Conservation (phyloP, 2,888 invertebrate genomes). For the Andricus curvator region DNA sequence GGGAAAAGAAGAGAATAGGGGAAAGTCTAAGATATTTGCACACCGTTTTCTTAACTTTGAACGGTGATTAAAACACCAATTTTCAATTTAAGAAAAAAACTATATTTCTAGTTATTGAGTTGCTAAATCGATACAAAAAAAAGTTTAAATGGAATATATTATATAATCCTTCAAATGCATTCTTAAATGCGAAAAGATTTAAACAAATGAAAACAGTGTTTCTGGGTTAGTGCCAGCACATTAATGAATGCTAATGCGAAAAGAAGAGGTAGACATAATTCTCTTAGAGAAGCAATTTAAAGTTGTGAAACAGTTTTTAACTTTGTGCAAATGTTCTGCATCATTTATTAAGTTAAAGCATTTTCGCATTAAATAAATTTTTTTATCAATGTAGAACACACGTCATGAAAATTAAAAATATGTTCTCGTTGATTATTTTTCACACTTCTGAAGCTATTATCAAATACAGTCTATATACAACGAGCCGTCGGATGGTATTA, state of each 20-base stretch:
- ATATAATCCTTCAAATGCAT: no score
- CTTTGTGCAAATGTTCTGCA: background rate
- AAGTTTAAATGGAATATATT: no score
- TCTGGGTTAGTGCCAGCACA: no score
- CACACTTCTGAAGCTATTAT: background rate
- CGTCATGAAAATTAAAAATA: background rate
- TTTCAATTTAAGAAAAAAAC: no score
- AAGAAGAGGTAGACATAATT: background rate
- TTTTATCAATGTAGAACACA: background rate
- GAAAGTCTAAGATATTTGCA: no score
- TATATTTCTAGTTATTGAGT: no score
- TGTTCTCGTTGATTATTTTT: background rate
- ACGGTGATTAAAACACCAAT: no score
- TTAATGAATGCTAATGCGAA: background rate
- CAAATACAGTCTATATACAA: background rate
- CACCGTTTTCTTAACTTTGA: no score
- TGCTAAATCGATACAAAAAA: no score
- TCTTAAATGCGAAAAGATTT: no score
- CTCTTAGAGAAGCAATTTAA: background rate
- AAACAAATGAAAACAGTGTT: no score
- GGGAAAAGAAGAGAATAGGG: no score
- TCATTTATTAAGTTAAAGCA: background rate
- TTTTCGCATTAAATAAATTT: background rate
- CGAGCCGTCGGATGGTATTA: slow-evolving; percentile 6
- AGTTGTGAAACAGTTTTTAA: background rate